Conservation (phyloP, 2,797 vertebrate species). For the Sphenodon punctatus region DNA sequence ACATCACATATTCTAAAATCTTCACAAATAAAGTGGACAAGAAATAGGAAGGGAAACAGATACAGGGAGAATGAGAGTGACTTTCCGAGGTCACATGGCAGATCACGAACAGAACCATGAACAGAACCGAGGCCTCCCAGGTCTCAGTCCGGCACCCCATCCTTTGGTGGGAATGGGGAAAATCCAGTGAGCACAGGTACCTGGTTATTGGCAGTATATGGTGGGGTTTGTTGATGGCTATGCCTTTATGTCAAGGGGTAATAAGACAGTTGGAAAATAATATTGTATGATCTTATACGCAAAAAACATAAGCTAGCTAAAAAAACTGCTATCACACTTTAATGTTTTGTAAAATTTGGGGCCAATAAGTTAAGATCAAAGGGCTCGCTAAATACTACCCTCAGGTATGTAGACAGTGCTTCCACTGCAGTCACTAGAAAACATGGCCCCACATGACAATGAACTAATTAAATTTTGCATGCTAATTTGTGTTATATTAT, state of each 20-base stretch:
- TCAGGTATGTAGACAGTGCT: not conserved
- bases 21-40: no score
- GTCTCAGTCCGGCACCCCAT: no score
- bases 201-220: not conserved
- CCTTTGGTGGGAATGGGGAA: no score
- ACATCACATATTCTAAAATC: no score
- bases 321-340: constrained; percentile 15
- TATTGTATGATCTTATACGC: not conserved
- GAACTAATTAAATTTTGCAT: constrained; percentile 39
- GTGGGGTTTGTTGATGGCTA: not conserved
- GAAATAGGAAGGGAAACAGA: no score
- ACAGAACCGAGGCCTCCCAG: no score
- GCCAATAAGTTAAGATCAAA: constrained; percentile 49
- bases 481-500: constrained; percentile 18
- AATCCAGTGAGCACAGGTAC: no score
- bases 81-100: no score
- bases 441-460: constrained; percentile 24
- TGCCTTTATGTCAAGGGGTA: not conserved
- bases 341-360: constrained; percentile 31
- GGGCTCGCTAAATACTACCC: constrained; percentile 11
- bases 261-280: not conserved
- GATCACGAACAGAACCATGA: no score
- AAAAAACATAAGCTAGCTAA: not conserved
- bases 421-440: constrained; percentile 22
- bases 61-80: no score